These are phyloP conservation scores for Cygnus atratus DNA, from an alignment of 2,113 vertebrate genomes.

Conservation along the genomic window DNA sequence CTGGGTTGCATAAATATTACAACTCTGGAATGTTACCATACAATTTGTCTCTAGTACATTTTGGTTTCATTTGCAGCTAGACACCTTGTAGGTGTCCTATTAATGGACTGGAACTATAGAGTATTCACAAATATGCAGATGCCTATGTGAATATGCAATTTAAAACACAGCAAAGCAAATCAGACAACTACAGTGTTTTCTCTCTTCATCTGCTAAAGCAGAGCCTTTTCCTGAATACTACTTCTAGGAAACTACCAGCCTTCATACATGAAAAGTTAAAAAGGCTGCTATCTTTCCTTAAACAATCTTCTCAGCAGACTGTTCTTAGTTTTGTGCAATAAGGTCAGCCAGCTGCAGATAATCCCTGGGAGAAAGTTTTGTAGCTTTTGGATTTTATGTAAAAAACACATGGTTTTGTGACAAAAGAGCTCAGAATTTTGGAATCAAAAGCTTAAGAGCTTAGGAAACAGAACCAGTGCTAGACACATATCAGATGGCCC, in stretches of 20 bases:
- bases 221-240: not conserved
- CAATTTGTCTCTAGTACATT: not conserved
- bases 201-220: not conserved
- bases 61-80: not conserved
- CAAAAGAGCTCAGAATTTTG: not conserved
- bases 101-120: not conserved
- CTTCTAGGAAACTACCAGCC: not conserved
- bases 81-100: not conserved
- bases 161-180: not conserved
- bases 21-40: not conserved
- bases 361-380: not conserved
- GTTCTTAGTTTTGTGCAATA: not conserved
- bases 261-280: not conserved
- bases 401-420: not conserved
- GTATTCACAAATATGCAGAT: not conserved
- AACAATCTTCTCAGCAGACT: not conserved
- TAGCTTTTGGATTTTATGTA: not conserved
- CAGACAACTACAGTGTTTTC: not conserved
- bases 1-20: not conserved
- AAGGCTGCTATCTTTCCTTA: not conserved
- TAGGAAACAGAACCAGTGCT: not conserved
- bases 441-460: not conserved
- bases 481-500: not conserved
- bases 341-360: not conserved
- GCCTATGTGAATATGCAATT: not conserved